Base-by-base conservation (phyloP, 2,888 invertebrate genomes). In the Drosophila eohydei region DNA sequence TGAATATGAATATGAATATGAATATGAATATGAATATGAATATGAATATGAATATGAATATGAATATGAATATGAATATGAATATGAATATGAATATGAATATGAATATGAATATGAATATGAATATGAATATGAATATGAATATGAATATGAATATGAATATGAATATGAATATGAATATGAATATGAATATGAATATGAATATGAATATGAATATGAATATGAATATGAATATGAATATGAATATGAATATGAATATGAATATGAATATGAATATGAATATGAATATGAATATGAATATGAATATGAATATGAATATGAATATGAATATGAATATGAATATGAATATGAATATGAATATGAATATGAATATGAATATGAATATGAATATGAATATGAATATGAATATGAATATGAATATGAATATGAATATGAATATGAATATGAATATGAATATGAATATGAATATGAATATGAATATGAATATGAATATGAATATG, bases 321-420 rank as follows among this genome's bases (percentile, higher is more conserved):
- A 12, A 41, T 46, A 46, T 14, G 26, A 28, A 46, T 26, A 44
- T 46, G 44, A 46, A 46, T 46, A 46, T 41, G 16, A 16, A 41
- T 41, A n/a, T 8, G 16, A 21, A 1, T 21, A 21, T 41, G n/a
- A 41, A n/a, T 21, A 1, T 41, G n/a, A 41, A n/a, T 21, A 1
- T 21, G 1, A 21, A 21, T 21, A 1, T 34, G 14, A 8, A n/a
- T 3, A n/a, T 14, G 9, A 41, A 34, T 34, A 34, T 34, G 9
- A 34, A 9, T 34, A 41, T 16, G 16, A 9, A 7, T n/a, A 16
- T 7, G n/a, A 16, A n/a, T 41, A n/a, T 41, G 16, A 41, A 41
- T 41, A n/a, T 41, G n/a, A 41, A 16, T 41, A 41, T 16, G 7
- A n/a, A 41, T 12, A 3, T 14, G 21, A 21, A 21, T 21, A 21